Percentiles rank a stretch among this genome's conserved stretches.
These are phyloP conservation scores for Megaustenia siamemsis DNA, from an alignment of 2,888 invertebrate genomes.

Conservation along the genomic window DNA sequence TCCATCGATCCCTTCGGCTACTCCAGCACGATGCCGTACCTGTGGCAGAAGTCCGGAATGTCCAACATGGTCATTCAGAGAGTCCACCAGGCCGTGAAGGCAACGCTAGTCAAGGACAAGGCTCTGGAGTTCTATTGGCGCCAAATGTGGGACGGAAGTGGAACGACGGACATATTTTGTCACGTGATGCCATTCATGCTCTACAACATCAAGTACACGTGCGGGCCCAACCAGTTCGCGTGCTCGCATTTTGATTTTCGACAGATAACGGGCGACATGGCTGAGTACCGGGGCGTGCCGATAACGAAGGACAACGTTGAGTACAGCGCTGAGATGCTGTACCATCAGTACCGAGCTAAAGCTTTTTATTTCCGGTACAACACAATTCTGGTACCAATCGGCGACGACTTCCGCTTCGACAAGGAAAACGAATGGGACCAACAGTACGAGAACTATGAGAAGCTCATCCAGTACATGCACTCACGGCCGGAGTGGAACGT, in stretches of 20 bases:
- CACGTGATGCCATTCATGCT: constrained; percentile 98
- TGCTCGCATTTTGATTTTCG: constrained; percentile 83
- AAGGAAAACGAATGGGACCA: constrained; percentile 94
- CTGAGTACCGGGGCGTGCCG: constrained; percentile 89
- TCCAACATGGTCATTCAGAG: constrained; percentile 78
- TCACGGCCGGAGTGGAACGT: constrained; percentile 84
- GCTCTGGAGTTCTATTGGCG: constrained; percentile 90
- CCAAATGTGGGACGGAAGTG: constrained; percentile 85
- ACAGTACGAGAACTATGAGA: constrained; percentile 93
- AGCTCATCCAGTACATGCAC: constrained; percentile 93
- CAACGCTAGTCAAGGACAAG: constrained; percentile 40
- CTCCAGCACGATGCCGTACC: constrained; percentile 77
- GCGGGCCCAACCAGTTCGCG: constrained; percentile 93
- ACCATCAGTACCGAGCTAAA: constrained; percentile 93
- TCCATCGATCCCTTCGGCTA: constrained; percentile 80
- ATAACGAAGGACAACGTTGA: constrained; percentile 92
- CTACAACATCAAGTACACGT: constrained; percentile 96
- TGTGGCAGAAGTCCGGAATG: constrained; percentile 76
- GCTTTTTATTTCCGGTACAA: constrained; percentile 94
- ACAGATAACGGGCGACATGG: constrained; percentile 92
- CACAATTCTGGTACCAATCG: constrained; percentile 94
- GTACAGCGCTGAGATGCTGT: constrained; percentile 88
- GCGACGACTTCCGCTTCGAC: constrained; percentile 97
- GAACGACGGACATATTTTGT: constrained; percentile 85
- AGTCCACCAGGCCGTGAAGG: constrained; percentile 91